Evolutionary conservation across 2,113 vertebrate species (phyloP).

Genomic region (Puntigrus tetrazona): DNA sequence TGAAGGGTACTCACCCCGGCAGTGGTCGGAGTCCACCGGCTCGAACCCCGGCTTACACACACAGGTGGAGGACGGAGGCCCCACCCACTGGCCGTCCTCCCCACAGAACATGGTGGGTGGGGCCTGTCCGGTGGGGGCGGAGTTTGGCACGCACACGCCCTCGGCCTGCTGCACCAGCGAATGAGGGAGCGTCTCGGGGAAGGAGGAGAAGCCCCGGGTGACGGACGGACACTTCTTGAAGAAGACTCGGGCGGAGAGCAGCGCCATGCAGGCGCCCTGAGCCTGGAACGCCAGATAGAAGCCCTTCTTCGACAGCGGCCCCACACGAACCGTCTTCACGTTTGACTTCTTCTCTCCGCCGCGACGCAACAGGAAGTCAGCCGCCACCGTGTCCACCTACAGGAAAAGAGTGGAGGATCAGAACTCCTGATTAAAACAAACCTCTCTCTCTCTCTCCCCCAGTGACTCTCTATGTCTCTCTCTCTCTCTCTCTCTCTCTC

Average conservation of each 20-base stretch:
- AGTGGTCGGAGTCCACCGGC: slow-evolving; percentile 69
- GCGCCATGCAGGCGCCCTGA: slow-evolving; percentile 85
- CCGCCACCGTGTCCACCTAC: slow-evolving; percentile 77
- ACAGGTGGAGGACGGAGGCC: slow-evolving; percentile 75
- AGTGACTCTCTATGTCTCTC: too few species aligned
- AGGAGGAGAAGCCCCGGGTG: slow-evolving; percentile 75
- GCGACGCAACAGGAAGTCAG: slow-evolving; percentile 76
- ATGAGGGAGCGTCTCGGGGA: slow-evolving; percentile 80
- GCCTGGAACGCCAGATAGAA: slow-evolving; percentile 87
- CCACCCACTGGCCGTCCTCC: slow-evolving; percentile 86
- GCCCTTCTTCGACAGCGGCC: slow-evolving; percentile 71
- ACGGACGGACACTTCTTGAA: slow-evolving; percentile 79
- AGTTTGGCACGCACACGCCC: slow-evolving; percentile 79
- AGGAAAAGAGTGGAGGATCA: not conserved
- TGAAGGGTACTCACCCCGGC: slow-evolving; percentile 74
- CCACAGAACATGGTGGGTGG: slow-evolving; percentile 84
- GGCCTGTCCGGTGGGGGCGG: slow-evolving; percentile 59
- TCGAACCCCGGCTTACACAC: slow-evolving; percentile 78
- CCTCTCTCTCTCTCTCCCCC: too few species aligned
- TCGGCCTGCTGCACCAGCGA: slow-evolving; percentile 80
- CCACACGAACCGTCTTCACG: slow-evolving; percentile 77
- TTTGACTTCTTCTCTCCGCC: slow-evolving; percentile 72
- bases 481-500: too few species aligned
- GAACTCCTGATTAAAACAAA: too few species aligned
- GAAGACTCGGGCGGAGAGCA: slow-evolving; percentile 81